Percentiles rank a stretch among this genome's conserved stretches.
Conservation (phyloP, 1,140 invertebrate genomes). For the Nasonia giraulti region DNA sequence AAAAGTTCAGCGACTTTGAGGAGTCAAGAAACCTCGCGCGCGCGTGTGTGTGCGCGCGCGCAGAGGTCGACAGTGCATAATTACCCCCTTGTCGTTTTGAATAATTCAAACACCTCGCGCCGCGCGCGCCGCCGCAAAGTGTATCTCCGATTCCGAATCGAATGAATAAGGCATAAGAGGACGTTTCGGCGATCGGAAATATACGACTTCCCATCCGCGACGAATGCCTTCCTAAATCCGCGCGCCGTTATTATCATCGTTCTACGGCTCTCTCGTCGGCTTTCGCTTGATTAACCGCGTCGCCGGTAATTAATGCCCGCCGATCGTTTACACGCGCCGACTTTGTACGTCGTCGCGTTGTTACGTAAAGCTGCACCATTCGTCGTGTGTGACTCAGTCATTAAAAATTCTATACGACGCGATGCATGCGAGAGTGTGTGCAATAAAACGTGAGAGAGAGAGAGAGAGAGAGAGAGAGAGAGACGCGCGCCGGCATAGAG, state of each 20-base stretch:
- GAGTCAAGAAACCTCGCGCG: neutral
- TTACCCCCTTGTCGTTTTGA: neutral
- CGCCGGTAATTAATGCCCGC: slow-evolving; percentile 9
- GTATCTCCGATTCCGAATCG: neutral
- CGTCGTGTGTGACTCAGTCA: slow-evolving; percentile 13
- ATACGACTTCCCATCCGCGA: neutral
- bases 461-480: too few species aligned
- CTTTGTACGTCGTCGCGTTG: neutral
- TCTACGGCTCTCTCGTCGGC: neutral
- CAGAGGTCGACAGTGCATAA: slow-evolving; percentile 13
- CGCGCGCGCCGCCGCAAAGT: neutral
- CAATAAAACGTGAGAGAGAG: neutral
- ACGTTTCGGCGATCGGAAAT: neutral
- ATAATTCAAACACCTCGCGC: slow-evolving; percentile 36
- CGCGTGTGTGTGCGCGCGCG: too few species aligned
- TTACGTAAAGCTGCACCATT: slow-evolving; percentile 5
- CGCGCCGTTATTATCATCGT: neutral
- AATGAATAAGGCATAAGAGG: slow-evolving; percentile 5
- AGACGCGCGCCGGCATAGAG: slow-evolving; percentile 61
- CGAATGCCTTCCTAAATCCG: slow-evolving; percentile 41
- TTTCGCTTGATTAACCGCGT: neutral
- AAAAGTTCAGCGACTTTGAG: neutral
- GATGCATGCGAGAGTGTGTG: neutral
- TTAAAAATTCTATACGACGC: slow-evolving; percentile 16
- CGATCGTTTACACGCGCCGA: neutral